Conservation (phyloP, 2,888 invertebrate genomes). For the Diarsia mendica region DNA sequence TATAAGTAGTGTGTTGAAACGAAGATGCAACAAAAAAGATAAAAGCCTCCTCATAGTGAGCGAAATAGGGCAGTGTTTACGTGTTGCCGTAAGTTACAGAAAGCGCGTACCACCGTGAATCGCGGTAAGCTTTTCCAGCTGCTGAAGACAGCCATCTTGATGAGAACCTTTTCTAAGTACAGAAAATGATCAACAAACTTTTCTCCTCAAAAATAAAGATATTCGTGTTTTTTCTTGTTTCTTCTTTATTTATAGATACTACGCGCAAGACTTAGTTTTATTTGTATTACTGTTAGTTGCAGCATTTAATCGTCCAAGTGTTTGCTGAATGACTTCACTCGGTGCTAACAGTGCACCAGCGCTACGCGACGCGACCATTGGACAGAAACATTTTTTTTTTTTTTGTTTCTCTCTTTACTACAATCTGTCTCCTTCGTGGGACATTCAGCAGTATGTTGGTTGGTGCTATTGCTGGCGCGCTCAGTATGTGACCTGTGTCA, state of each 20-base stretch:
- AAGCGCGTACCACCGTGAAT: neutral
- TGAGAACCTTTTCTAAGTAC: too few species aligned
- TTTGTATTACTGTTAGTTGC: slow-evolving; percentile 20
- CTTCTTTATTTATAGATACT: neutral
- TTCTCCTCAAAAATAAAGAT: too few species aligned
- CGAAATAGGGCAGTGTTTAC: neutral
- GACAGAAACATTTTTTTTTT: slow-evolving; percentile 30
- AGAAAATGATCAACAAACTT: too few species aligned
- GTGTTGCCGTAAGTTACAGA: neutral
- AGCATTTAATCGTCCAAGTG: slow-evolving; percentile 19
- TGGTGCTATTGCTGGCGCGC: too few species aligned
- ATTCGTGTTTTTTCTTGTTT: neutral
- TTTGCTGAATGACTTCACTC: slow-evolving; percentile 47
- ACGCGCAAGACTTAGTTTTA: neutral
- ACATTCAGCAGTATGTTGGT: too few species aligned
- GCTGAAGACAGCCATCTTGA: neutral
- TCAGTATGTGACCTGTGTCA: too few species aligned
- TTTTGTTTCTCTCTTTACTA: too few species aligned
- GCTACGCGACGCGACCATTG: slow-evolving; percentile 13
- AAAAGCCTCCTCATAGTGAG: neutral
- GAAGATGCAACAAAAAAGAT: neutral
- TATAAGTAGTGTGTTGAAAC: neutral
- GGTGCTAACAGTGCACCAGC: slow-evolving; percentile 29
- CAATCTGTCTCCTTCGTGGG: too few species aligned
- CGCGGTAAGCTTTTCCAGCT: neutral